These are phyloP conservation scores for Chrysaora quinquecirrha DNA, from an alignment of 30 jellyfish, hydroid and myxozoan genomes.

Conservation along the genomic window DNA sequence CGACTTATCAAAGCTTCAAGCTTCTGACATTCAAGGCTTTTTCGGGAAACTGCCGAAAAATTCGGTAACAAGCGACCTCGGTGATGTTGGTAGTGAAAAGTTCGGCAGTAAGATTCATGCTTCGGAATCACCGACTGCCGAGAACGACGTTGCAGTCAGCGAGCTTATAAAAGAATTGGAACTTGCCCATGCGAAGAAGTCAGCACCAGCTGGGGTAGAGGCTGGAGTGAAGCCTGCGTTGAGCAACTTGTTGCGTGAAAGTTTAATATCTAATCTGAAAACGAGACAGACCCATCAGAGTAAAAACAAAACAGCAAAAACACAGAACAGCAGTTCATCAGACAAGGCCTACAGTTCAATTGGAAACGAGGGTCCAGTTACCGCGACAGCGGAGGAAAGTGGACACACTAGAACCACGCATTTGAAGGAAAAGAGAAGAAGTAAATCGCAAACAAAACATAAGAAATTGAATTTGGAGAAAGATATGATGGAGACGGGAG, in stretches of 20 bases:
- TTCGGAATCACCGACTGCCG: not conserved
- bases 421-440: slow-evolving; percentile 19
- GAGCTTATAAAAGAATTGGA: slow-evolving; percentile 17
- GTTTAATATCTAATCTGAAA: slow-evolving; percentile 41
- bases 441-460: slow-evolving; percentile 8
- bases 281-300: slow-evolving; percentile 35
- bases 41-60: slow-evolving; percentile 62
- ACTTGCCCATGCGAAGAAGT: slow-evolving; percentile 40
- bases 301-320: slow-evolving; percentile 2
- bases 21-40: slow-evolving; percentile 55
- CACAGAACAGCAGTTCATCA: not conserved
- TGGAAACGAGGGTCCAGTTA: slow-evolving; percentile 62
- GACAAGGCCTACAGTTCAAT: slow-evolving; percentile 47
- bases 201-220: slow-evolving; percentile 1
- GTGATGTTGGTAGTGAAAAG: slow-evolving; percentile 72
- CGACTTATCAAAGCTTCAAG: slow-evolving; percentile 4
- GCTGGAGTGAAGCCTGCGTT: slow-evolving; percentile 52
- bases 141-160: slow-evolving; percentile 23
- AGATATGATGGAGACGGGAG: slow-evolving; percentile 35
- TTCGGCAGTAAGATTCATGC: slow-evolving; percentile 38
- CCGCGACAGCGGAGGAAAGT: slow-evolving; percentile 34
- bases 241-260: slow-evolving; percentile 35
- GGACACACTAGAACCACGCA: slow-evolving; percentile 55
- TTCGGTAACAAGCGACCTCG: slow-evolving; percentile 48
- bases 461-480: slow-evolving; percentile 21